A percentile compares a stretch with the other conserved stretches of the same genome.
These are phyloP conservation scores for Mythimna vitellina DNA, from an alignment of 2,888 invertebrate species.

Conservation along the genomic window DNA sequence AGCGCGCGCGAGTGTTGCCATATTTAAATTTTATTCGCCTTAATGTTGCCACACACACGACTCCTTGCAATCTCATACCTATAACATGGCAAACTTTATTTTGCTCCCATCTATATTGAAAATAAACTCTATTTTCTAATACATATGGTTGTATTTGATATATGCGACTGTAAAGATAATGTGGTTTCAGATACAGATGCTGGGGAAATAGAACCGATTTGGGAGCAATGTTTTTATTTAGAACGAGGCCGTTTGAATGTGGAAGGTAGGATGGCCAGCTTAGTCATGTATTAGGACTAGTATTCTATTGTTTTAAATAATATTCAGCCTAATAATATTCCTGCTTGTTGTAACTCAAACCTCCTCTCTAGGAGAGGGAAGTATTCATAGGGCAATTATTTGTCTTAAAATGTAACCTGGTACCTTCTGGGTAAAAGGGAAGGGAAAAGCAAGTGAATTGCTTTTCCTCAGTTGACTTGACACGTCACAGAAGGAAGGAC, in stretches of 20 bases:
- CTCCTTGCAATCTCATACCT: constrained; percentile 87
- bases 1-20: constrained; percentile 85
- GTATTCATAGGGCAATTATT: too few species aligned
- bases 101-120: constrained; percentile 6
- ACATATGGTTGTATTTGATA: constrained; percentile 65
- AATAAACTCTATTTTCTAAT: constrained; percentile 53
- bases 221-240: constrained; percentile 89
- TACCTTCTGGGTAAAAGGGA: too few species aligned
- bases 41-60: constrained; percentile 89
- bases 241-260: constrained; percentile 84
- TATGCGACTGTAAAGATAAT: constrained; percentile 32
- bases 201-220: constrained; percentile 86
- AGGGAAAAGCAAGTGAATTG: too few species aligned
- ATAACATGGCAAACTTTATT: constrained; percentile 73
- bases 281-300: background rate
- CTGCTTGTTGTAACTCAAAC: too few species aligned
- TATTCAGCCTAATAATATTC: too few species aligned
- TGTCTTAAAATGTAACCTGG: too few species aligned
- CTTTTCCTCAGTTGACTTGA: too few species aligned
- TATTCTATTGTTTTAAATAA: constrained; percentile 4
- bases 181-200: constrained; percentile 79
- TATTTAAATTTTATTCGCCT: constrained; percentile 90
- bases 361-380: too few species aligned
- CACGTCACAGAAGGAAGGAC: too few species aligned
- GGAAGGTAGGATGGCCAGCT: constrained; percentile 67